Evolutionary conservation across 2,888 invertebrate genomes (phyloP).

Genomic region (Ichneumoninae sp.): DNA sequence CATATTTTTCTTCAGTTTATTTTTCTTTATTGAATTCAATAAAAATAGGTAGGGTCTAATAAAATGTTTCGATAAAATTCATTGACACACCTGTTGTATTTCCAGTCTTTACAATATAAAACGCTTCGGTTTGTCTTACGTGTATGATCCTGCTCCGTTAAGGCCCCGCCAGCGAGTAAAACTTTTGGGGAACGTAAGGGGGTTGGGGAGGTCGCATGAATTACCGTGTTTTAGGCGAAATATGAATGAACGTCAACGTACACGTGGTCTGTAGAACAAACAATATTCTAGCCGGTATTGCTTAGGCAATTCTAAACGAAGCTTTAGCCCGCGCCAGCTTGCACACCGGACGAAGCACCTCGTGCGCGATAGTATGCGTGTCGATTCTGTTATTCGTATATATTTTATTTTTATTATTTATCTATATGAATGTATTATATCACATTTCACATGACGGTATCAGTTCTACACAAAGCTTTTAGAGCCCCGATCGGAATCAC

Average conservation of each 20-base stretch:
- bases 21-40: conserved; percentile 39
- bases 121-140: conserved; percentile 57
- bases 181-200: conserved; percentile 51
- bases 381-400: conserved; percentile 49
- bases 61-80: conserved; percentile 50
- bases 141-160: conserved; percentile 28
- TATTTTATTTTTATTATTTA: conserved; percentile 69
- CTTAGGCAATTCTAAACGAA: conserved; percentile 54
- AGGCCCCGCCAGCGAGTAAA: conserved; percentile 53
- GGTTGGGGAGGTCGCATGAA: conserved; percentile 29
- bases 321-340: conserved; percentile 22
- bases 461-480: conserved; percentile 68
- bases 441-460: conserved; percentile 80
- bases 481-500: conserved; percentile 58
- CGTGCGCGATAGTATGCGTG: conserved; percentile 47
- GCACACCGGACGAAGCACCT: conserved; percentile 47
- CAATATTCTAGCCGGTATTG: conserved; percentile 43
- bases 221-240: conserved; percentile 42
- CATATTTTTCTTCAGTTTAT: conserved; percentile 19
- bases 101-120: conserved; percentile 77
- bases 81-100: conserved; percentile 77
- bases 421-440: conserved; percentile 76
- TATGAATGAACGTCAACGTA: conserved; percentile 26
- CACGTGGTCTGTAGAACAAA: conserved; percentile 52
- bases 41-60: conserved; percentile 54